Base-by-base conservation (phyloP, 1,140 invertebrate species). In the Marisa cornuarietis region DNA sequence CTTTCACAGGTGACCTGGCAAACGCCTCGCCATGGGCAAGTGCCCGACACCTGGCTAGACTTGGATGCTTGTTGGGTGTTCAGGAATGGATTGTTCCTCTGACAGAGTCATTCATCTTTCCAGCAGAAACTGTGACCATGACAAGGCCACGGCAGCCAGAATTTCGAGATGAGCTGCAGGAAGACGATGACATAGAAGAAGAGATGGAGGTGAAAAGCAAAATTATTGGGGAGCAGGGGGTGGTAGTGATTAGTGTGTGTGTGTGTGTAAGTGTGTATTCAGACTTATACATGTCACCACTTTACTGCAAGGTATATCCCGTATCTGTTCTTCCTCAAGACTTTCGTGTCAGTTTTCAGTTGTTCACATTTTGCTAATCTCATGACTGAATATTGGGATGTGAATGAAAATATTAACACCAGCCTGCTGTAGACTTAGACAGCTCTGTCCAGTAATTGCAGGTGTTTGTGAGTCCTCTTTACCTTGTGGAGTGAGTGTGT, bases 21-120 rank as follows among this genome's bases (percentile, higher is more conserved):
- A 22, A 62, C 0, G 26, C 7, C 24, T 20, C 22, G 14, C n/a
- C 31, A 58, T 49, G 16, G 31, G 9, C 80, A 83, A 22, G 63
- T 72, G 51, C 83, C 77, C 78, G 26, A 16, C 76, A 75, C n/a
- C 81, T 90, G 16, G 84, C 86, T 66, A 71, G 82, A 26, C 83
- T 90, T 1, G 89, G 88, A 0, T 87, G 85, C 84, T 62, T 87
- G 52, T 80, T 90, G n/a, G 90, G 89, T 1, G 74, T 90, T 18
- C 81, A 79, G 51, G 89, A 90, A 71, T 90, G 90, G 90, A 84
- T 84, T 3, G 61, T 79, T 0, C 81, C 76, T 18, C 49, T 83
- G 6, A 76, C 69, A 11, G 49, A 61, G 54, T 79, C 78, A 31
- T 80, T 76, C 16, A 54, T 10, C 1, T 81, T 81, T 49, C 78